Conservation (phyloP, 2,797 vertebrate genomes). For the Basileuterus tristriatus region DNA sequence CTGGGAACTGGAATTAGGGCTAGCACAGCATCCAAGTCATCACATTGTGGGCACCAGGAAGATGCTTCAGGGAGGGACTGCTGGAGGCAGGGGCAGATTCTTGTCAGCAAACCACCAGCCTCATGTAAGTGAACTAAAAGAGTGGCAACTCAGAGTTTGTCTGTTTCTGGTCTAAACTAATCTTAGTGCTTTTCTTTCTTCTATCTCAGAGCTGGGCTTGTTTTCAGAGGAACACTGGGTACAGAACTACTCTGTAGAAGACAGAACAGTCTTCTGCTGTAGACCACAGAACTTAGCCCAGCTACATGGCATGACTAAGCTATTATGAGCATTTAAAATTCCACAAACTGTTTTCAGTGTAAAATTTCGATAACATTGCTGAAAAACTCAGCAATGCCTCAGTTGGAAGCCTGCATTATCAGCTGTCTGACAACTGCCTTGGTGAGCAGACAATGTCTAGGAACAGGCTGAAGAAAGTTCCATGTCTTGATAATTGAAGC, state of each 20-base stretch:
- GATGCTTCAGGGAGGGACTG: background rate
- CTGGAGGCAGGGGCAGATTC: background rate
- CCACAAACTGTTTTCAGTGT: background rate
- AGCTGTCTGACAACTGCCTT: background rate
- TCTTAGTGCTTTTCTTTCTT: background rate
- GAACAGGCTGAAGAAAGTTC: background rate
- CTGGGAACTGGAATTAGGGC: background rate
- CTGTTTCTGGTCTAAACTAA: background rate
- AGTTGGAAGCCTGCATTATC: background rate
- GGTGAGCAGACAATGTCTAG: background rate
- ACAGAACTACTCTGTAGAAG: background rate
- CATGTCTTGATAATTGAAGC: background rate
- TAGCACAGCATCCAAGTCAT: background rate
- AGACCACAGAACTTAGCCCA: background rate
- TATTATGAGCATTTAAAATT: rapidly evolving
- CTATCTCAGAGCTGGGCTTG: background rate
- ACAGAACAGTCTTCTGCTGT: background rate
- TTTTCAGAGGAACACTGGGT: background rate
- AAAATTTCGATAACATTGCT: background rate
- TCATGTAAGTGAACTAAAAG: rapidly evolving
- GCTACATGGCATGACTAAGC: background rate
- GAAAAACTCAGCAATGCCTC: background rate
- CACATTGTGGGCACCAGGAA: rapidly evolving
- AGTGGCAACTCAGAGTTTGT: background rate
- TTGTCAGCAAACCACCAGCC: background rate